A percentile compares a stretch with the other conserved stretches of the same genome.
phyloP scores from a whole-genome alignment of 2,113 vertebrate species.

The Pygoscelis adeliae region DNA sequence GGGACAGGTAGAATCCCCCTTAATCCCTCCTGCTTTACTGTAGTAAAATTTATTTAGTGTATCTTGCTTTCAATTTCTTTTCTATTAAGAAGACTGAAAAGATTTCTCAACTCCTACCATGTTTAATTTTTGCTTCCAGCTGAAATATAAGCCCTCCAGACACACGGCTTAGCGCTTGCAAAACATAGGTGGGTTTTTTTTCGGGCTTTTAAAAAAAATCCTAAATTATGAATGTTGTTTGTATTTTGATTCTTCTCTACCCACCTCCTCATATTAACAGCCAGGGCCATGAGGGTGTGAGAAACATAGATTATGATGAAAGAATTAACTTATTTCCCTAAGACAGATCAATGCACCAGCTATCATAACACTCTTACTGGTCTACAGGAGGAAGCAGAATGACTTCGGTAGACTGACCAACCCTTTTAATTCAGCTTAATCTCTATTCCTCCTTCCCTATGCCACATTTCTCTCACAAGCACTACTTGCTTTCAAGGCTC shows the following conservation, averaged over 20 bases:
- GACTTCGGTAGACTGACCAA: neutral
- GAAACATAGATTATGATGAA: neutral
- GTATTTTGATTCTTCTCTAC: neutral
- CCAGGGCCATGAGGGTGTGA: neutral
- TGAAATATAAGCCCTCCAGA: neutral
- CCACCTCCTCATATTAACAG: neutral
- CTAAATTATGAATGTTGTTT: neutral
- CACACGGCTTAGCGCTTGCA: neutral
- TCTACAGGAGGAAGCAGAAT: neutral
- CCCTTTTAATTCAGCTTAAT: neutral
- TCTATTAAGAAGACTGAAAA: neutral
- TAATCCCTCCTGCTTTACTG: neutral
- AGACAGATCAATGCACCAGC: neutral
- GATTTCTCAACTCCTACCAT: neutral
- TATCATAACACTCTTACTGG: neutral
- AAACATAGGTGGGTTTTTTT: neutral
- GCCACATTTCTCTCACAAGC: neutral
- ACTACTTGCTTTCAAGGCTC: neutral
- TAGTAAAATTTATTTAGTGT: neutral
- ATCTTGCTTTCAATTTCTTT: constrained; percentile 11
- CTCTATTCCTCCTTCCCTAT: fast-evolving
- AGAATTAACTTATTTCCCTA: neutral
- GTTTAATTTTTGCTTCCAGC: constrained; percentile 1
- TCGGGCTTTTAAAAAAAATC: neutral
- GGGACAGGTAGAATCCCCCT: neutral